These are phyloP conservation scores for Rattus norvegicus DNA, from an alignment of 2,113 vertebrate genomes.

Conservation along the genomic window DNA sequence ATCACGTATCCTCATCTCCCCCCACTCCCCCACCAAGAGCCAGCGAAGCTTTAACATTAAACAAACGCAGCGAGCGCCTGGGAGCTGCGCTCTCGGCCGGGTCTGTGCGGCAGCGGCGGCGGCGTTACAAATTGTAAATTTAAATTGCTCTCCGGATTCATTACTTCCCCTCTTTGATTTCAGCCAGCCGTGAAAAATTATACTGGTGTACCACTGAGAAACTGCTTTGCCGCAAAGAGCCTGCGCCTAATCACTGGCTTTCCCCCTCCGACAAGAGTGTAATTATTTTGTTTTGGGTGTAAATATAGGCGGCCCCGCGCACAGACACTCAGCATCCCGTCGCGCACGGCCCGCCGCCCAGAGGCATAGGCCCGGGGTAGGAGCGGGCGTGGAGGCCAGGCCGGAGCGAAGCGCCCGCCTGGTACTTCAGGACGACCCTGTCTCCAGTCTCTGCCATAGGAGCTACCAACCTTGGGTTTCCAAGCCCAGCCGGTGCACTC, in stretches of 20 bases:
- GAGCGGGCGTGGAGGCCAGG: conserved; percentile 73
- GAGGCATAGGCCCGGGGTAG: conserved; percentile 76
- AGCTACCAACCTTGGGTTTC: neutral
- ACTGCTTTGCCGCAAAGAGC: conserved; percentile 89
- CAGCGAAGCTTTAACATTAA: conserved; percentile 88
- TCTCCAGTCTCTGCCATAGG: neutral
- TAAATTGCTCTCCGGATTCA: conserved; percentile 92
- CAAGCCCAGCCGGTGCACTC: neutral
- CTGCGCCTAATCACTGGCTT: conserved; percentile 88
- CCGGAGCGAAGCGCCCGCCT: neutral
- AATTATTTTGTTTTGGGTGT: conserved; percentile 91
- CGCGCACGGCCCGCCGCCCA: conserved; percentile 70
- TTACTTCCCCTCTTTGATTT: conserved; percentile 91
- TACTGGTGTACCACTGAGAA: conserved; percentile 91
- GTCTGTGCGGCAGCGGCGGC: conserved; percentile 88
- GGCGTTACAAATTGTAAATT: conserved; percentile 93
- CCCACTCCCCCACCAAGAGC: conserved; percentile 70
- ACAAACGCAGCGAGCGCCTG: conserved; percentile 89
- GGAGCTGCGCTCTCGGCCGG: conserved; percentile 87
- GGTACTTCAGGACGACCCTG: neutral
- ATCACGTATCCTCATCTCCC: neutral
- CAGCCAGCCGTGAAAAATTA: conserved; percentile 93
- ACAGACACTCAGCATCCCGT: conserved; percentile 84
- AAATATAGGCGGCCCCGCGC: conserved; percentile 88
- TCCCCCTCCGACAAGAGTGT: conserved; percentile 89